Conservation (phyloP, 2,113 vertebrate genomes). For the Anhinga anhinga region DNA sequence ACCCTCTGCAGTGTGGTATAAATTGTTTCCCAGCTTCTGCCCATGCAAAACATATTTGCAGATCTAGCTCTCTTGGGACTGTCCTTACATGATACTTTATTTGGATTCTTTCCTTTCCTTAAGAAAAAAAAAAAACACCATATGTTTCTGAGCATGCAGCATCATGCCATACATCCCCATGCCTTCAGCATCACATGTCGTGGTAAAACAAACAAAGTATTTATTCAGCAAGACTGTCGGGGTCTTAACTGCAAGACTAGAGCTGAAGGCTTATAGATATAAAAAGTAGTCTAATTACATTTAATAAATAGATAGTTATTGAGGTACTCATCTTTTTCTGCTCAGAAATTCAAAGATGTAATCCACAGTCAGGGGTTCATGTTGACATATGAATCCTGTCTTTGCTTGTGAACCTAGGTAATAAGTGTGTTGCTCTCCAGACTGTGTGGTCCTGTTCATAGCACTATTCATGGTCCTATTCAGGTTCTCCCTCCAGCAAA, state of each 20-base stretch:
- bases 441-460: not conserved
- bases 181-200: not conserved
- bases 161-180: not conserved
- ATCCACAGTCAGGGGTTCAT: not conserved
- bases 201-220: not conserved
- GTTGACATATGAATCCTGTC: not conserved
- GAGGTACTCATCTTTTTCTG: not conserved
- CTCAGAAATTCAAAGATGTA: not conserved
- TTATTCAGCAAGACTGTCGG: not conserved
- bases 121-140: not conserved
- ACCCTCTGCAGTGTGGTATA: not conserved
- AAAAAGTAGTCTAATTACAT: not conserved
- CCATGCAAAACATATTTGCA: not conserved
- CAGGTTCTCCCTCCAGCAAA: not conserved
- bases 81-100: not conserved
- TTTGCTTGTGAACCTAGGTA: not conserved
- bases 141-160: not conserved
- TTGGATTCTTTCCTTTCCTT: not conserved
- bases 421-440: not conserved
- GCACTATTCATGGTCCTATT: not conserved
- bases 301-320: not conserved
- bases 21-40: not conserved
- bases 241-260: not conserved
- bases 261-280: not conserved
- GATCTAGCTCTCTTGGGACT: not conserved